Percentiles rank a stretch among this genome's conserved stretches.
These are phyloP conservation scores for Chrysina gloriosa DNA, from an alignment of 2,888 invertebrate genomes.

Conservation along the genomic window DNA sequence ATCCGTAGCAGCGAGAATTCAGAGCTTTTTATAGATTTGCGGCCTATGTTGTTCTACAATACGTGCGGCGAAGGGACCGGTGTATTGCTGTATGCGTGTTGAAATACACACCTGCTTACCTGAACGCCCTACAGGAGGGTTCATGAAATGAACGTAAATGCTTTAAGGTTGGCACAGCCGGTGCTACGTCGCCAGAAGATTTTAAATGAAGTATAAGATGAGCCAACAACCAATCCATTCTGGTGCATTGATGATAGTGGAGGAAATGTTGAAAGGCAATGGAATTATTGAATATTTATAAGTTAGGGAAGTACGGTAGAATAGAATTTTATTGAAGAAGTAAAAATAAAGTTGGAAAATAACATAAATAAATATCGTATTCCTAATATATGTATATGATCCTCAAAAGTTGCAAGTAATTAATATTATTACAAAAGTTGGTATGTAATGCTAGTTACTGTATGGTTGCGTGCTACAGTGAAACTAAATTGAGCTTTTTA, in stretches of 20 bases:
- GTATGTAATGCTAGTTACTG: neutral
- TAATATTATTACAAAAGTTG: slow-evolving; percentile 2
- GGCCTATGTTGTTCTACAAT: slow-evolving; percentile 15
- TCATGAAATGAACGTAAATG: slow-evolving; percentile 36
- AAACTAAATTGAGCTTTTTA: neutral
- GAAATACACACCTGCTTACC: slow-evolving; percentile 43
- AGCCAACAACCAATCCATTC: slow-evolving; percentile 21
- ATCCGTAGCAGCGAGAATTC: slow-evolving; percentile 27
- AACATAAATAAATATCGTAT: no score
- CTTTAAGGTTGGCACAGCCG: slow-evolving; percentile 20
- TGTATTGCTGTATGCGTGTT: slow-evolving; percentile 16
- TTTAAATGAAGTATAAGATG: slow-evolving; percentile 9
- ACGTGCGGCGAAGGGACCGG: slow-evolving; percentile 6
- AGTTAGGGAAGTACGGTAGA: no score
- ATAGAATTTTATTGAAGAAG: no score
- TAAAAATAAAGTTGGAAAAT: no score
- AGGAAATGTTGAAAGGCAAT: no score
- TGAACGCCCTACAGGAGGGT: slow-evolving; percentile 32
- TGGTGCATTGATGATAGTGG: no score
- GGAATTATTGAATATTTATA: no score
- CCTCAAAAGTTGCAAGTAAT: neutral
- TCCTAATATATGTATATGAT: no score
- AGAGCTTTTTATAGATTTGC: slow-evolving; percentile 30
- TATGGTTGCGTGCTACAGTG: neutral
- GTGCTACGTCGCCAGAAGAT: slow-evolving; percentile 17